Base-by-base conservation (phyloP, 1,140 invertebrate species). In the Aplysia californica region DNA sequence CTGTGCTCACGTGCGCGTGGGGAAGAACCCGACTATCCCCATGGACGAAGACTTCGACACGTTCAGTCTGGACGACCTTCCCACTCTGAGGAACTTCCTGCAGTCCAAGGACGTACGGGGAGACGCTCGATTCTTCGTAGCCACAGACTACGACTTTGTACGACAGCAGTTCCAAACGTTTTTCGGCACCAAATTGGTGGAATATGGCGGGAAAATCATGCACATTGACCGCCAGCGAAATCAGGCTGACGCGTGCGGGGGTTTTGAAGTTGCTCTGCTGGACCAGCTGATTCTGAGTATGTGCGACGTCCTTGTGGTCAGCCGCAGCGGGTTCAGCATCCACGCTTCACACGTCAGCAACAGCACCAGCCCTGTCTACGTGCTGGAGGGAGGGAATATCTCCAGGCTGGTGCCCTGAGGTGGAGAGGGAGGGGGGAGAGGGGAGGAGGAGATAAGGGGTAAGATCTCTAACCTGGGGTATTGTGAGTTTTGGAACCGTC, bases 1-100 rank as follows among this genome's bases (percentile, higher is more conserved):
- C 0, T 84, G 83, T 56, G 72, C 67, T 2, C 83, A 84, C 36
- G 77, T 82, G 6, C 56, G 83, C 41, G 75, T 80, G 10, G 83
- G 81, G 29, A 70, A 75, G 36, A 84, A 80, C 66, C 75, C 75
- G 0, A 69, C 69, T 31, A 72, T 81, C 10, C 78, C 79, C 29
- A 67, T 39, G n/a, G 83, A 84, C 26, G 39, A 65, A 10, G 4
- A 39, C n/a, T 44, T 39, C 23, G 23, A 64, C 26, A 26, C 56
- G 0, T 39, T 61, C 21, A 76, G 26, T 20, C 26, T 74, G 15
- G 67, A 59, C 10, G 50, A 59, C 66, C 15, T 83, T 15, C 65
- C 70, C 0, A 50, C 35, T 3, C 31, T 83, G 35, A 78, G 77
- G 71, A 61, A 77, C 3, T 83, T 81, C 23, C 21, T 83, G 56